Evolutionary conservation across 2,113 vertebrate genomes (phyloP).

Genomic region (Cettia cetti): DNA sequence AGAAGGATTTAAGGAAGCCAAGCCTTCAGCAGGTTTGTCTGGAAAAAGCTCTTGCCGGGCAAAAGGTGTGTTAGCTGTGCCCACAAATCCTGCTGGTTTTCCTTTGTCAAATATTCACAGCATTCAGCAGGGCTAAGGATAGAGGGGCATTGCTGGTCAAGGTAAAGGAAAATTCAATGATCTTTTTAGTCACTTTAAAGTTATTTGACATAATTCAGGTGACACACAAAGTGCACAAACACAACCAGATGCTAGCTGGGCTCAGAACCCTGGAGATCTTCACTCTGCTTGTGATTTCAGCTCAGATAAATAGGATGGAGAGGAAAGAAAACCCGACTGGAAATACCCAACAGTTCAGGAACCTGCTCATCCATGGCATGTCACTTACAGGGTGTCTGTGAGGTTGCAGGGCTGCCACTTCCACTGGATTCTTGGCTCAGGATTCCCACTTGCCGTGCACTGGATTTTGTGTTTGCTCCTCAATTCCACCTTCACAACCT

Average conservation of each 20-base stretch:
- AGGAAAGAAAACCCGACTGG: background rate
- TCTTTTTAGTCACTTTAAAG: background rate
- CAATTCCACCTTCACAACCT: slow-evolving; percentile 24
- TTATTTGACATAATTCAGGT: background rate
- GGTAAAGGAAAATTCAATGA: background rate
- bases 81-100: background rate
- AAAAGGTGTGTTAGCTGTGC: background rate
- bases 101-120: background rate
- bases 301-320: background rate
- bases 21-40: background rate
- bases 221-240: background rate
- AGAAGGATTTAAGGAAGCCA: background rate
- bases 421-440: slow-evolving; percentile 79
- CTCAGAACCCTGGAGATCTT: background rate
- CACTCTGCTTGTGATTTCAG: background rate
- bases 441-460: slow-evolving; percentile 78
- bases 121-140: background rate
- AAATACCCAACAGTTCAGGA: background rate
- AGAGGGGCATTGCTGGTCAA: background rate
- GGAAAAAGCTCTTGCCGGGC: background rate
- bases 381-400: slow-evolving; percentile 48
- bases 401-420: slow-evolving; percentile 82
- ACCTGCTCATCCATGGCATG: accelerated
- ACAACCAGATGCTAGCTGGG: background rate
- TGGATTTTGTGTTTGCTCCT: slow-evolving; percentile 71